A percentile compares a stretch with the other conserved stretches of the same genome.
phyloP scores from a whole-genome alignment of 2,113 vertebrate species.

The Ctenomys sociabilis region DNA sequence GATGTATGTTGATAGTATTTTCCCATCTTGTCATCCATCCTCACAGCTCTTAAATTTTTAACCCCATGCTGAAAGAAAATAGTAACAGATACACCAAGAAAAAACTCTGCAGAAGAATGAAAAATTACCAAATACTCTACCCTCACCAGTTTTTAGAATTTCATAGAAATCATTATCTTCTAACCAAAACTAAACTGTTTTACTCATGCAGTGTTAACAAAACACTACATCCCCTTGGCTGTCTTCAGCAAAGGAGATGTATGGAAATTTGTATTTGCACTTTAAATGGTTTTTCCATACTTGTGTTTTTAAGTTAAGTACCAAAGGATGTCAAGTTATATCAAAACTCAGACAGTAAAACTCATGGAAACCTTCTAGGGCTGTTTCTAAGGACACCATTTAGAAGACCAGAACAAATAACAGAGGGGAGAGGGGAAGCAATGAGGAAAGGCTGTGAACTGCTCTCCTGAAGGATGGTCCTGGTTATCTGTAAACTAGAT shows the following conservation, averaged over 20 bases:
- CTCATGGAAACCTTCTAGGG: constrained; percentile 8
- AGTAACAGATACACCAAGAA: background rate
- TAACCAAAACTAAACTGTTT: background rate
- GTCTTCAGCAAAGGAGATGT: background rate
- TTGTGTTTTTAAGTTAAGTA: constrained; percentile 62
- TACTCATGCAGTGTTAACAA: background rate
- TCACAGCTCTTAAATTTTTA: background rate
- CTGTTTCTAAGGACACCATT: constrained; percentile 68
- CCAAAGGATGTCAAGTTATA: constrained; percentile 36
- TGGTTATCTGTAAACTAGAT: background rate
- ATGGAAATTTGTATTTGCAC: constrained; percentile 37
- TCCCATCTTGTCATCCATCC: background rate
- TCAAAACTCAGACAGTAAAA: constrained; percentile 56
- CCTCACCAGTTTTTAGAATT: background rate
- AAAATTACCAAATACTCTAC: background rate
- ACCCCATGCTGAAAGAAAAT: background rate
- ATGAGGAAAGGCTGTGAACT: constrained; percentile 26
- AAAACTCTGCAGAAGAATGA: background rate
- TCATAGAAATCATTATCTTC: background rate
- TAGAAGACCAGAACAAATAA: constrained; percentile 20
- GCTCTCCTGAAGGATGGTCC: background rate
- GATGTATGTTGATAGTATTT: background rate
- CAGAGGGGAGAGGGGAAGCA: constrained; percentile 13
- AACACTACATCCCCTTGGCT: background rate
- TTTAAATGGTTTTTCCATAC: background rate